Evolutionary conservation across 2,888 invertebrate species (phyloP), one percentile per base, ranked within the genome.

Genomic region (Perizoma affinitatum): DNA sequence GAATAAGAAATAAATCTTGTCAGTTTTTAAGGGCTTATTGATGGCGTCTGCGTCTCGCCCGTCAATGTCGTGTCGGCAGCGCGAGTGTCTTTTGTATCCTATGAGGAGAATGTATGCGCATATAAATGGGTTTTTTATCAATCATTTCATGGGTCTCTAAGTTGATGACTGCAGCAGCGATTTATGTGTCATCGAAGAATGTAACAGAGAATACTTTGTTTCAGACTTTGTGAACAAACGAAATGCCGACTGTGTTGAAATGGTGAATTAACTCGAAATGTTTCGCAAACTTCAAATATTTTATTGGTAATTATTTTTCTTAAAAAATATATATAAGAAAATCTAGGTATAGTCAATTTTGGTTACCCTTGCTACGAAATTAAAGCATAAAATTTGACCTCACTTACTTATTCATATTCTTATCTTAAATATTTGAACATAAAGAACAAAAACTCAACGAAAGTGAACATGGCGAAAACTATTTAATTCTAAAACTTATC

Each of bases 1-100:
- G 83, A 86, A 85, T 85, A 83, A 85, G 85, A 81, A 78, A 86
- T 86, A 85, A 85, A 86, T 85, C 85, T 84, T 84, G 83, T 82
- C 82, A 76, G 79, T 83, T 80, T 80, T 83, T 83, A 83, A 82
- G 79, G 79, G 70, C 69, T 74, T 77, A 78, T 80, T 80, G 82
- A 83, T 78, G 78, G 75, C 72, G 65, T 64, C 62, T 54, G 47
- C 44, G 65, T 46, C 61, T 49, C 58, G 61, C 61, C 59, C 62
- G 67, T 69, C 67, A 67, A 61, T 58, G 62, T 63, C 60, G 33
- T 48, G 61, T 63, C 56, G 58, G 52, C 49, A 45, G 22, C 46
- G 44, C 57, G 42, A 45, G 46, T 38, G 7, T 48, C 63, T 63
- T 63, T 62, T 56, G 57, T 62, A 43, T 53, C 45, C 38, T 52